Conservation (phyloP, 2,888 invertebrate genomes). For the Parnassius smintheus region DNA sequence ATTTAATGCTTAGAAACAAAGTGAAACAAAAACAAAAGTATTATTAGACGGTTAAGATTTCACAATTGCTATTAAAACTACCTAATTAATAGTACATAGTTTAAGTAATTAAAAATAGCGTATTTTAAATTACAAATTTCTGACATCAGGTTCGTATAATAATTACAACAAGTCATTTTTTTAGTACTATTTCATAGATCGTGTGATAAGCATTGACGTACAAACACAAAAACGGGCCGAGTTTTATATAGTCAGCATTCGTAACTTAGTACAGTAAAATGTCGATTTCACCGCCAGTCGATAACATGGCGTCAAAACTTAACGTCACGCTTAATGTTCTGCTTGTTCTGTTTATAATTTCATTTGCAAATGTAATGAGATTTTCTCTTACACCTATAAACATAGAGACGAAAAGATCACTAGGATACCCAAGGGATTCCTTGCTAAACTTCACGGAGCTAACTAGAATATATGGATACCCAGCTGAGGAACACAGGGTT, state of each 20-base stretch:
- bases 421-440: slow-evolving; percentile 41
- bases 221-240: not conserved
- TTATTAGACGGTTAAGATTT: too few relatives aligned
- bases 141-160: too few relatives aligned
- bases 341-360: slow-evolving; percentile 35
- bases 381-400: slow-evolving; percentile 36
- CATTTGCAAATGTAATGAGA: slow-evolving; percentile 34
- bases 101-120: too few relatives aligned
- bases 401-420: slow-evolving; percentile 37
- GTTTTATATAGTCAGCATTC: not conserved
- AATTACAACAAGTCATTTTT: too few relatives aligned
- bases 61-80: too few relatives aligned
- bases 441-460: slow-evolving; percentile 33
- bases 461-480: slow-evolving; percentile 45
- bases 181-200: too few relatives aligned
- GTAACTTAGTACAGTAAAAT: not conserved
- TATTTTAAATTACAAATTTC: too few relatives aligned
- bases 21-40: too few relatives aligned
- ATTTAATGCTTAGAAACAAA: too few relatives aligned
- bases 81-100: too few relatives aligned
- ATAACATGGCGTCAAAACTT: slow-evolving; percentile 44
- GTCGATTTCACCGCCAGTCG: slow-evolving; percentile 38
- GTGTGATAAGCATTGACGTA: not conserved
- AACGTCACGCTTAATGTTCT: slow-evolving; percentile 41
- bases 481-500: slow-evolving; percentile 51